Conservation (phyloP, 2,797 vertebrate genomes). For the Liasis olivaceus region DNA sequence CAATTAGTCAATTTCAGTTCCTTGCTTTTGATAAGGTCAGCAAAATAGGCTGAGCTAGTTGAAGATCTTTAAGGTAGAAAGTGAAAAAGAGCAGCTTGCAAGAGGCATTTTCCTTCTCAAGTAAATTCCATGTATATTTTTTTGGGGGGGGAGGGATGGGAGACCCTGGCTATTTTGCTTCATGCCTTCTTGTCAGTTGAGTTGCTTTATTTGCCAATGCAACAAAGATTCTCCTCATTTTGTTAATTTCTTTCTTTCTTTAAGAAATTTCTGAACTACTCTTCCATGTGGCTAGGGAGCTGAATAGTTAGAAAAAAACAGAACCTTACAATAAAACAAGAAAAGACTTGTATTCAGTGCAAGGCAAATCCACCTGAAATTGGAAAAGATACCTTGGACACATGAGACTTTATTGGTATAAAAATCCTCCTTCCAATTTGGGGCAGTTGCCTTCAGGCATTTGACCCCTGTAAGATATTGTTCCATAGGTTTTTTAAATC, state of each 20-base stretch:
- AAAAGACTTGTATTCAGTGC: background rate
- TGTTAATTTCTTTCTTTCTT: background rate
- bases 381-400: background rate
- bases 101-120: background rate
- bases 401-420: background rate
- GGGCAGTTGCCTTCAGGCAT: background rate
- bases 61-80: background rate
- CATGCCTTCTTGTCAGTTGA: background rate
- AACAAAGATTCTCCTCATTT: background rate
- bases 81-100: background rate
- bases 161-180: background rate
- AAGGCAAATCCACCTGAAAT: background rate
- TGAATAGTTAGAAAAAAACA: background rate
- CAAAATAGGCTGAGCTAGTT: background rate
- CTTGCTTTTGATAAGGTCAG: background rate
- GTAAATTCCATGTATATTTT: background rate
- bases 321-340: background rate
- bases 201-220: background rate
- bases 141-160: background rate
- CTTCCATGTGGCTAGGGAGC: background rate
- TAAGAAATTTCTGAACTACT: background rate
- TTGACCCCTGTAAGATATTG: background rate
- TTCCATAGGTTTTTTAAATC: background rate
- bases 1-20: background rate
- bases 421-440: background rate